Conservation (phyloP, 2,888 invertebrate genomes). For the Schizaphis graminum region DNA sequence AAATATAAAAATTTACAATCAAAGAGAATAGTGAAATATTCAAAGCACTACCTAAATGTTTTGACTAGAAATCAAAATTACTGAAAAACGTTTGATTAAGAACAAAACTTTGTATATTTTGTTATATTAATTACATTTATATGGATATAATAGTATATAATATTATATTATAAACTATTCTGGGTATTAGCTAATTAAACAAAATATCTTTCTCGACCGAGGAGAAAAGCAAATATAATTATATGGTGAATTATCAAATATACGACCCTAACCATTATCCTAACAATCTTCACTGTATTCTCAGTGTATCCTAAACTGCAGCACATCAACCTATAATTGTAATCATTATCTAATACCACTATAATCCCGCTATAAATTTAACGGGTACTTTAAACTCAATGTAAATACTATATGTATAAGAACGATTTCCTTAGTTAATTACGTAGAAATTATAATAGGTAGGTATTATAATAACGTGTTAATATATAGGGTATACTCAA, state of each 20-base stretch:
- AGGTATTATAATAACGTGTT: not conserved
- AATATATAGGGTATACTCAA: not conserved
- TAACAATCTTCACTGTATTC: not conserved
- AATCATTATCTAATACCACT: not conserved
- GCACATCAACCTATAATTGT: not conserved
- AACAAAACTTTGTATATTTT: not conserved
- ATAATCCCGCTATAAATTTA: not conserved
- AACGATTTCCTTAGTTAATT: not conserved
- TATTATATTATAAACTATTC: not conserved
- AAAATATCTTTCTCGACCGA: not conserved
- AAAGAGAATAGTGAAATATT: not conserved
- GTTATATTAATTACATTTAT: not conserved
- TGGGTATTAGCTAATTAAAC: not conserved
- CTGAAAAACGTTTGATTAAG: not conserved
- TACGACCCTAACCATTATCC: not conserved
- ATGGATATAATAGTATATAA: not conserved
- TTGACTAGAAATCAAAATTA: not conserved
- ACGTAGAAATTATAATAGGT: not conserved
- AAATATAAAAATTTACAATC: not conserved
- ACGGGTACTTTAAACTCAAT: not conserved
- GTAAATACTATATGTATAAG: not conserved
- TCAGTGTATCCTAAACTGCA: not conserved
- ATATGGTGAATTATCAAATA: not conserved
- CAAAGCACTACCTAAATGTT: not conserved
- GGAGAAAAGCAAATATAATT: conserved; percentile 5